Base-by-base conservation (phyloP, 2,888 invertebrate genomes). In the Tanytarsus gracilentus region DNA sequence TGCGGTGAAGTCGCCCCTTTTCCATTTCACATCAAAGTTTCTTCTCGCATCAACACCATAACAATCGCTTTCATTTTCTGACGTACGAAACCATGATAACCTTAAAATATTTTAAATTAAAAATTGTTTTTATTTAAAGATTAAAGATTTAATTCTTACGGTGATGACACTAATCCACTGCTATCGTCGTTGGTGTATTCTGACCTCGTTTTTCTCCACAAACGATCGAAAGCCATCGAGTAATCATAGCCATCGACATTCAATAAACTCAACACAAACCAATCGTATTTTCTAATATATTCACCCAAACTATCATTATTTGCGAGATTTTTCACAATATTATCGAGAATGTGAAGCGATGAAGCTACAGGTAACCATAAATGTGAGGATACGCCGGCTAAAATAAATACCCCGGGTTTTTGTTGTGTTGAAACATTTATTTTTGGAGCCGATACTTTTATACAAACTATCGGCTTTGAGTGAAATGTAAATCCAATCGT, bases 301-400 rank as follows among this genome's bases (percentile, higher is more conserved):
- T 79, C 76, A 9, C 67, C 63, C 40, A 67, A 64, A 64, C 64
- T 52, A 61, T 62, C 77, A 65, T 76, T 74, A 1, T 74, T 73
- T 52, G 81, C 77, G 65, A 80, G 78, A 62, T 82, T 80, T 65
- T 78, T 81, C n/a, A 85, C 78, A 29, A 86, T 71, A 61, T 84
- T 79, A 64, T 80, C 81, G 62, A 85, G 72, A 66, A 85, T 82
- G 80, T 84, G 87, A 18, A 85, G 82, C 39, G 85, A 82, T 1
- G 84, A 83, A 0, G 89, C 87, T 0, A 87, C 85, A 1, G 86
- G 79, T 65, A 89, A 86, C 89, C 89, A 89, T 72, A 89, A 89
- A 65, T 83, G 71, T 2, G 84, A 85, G 67, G 86, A 85, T 62
- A 80, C 76, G 0, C 90, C 89, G 8, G 85, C 88, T 67, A 91